Conservation (phyloP, 2,113 vertebrate species). For the Arothron firmamentum region DNA sequence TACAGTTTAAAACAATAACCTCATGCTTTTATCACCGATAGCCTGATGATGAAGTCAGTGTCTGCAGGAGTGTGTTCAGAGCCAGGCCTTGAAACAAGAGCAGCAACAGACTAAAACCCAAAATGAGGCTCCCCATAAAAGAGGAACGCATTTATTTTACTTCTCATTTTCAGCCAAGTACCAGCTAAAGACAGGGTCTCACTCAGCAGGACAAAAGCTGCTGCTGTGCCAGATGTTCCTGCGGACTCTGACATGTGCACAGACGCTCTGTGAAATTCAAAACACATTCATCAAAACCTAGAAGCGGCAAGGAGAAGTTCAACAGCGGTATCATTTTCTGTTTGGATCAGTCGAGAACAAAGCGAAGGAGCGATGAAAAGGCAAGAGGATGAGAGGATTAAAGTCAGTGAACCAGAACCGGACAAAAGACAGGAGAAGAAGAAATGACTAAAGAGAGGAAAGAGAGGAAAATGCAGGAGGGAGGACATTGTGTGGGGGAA, state of each 20-base stretch:
- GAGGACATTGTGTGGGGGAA: slow-evolving; percentile 41
- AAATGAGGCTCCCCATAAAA: slow-evolving; percentile 20
- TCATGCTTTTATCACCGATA: neutral
- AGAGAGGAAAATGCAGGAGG: slow-evolving; percentile 31
- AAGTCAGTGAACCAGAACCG: slow-evolving; percentile 34
- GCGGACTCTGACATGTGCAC: slow-evolving; percentile 16
- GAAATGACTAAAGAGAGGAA: slow-evolving; percentile 29
- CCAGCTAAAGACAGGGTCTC: slow-evolving; percentile 50
- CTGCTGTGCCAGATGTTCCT: slow-evolving; percentile 58
- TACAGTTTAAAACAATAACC: neutral
- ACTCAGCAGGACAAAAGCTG: slow-evolving; percentile 53
- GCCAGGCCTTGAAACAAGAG: neutral
- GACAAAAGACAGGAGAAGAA: slow-evolving; percentile 25
- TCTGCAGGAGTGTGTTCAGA: neutral
- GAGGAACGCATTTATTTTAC: neutral
- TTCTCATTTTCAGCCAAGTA: slow-evolving; percentile 24
- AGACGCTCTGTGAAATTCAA: too few species aligned
- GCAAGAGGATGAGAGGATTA: slow-evolving; percentile 4
- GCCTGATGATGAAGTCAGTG: slow-evolving; percentile 3
- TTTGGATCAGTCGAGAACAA: slow-evolving; percentile 4
- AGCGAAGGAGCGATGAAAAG: neutral
- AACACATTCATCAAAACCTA: neutral
- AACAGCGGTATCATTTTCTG: neutral
- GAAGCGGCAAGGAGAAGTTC: neutral
- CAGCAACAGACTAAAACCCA: neutral